A percentile compares a stretch with the other conserved stretches of the same genome.
phyloP scores from a whole-genome alignment of 2,113 vertebrate genomes.

The Barnardius zonarius region DNA sequence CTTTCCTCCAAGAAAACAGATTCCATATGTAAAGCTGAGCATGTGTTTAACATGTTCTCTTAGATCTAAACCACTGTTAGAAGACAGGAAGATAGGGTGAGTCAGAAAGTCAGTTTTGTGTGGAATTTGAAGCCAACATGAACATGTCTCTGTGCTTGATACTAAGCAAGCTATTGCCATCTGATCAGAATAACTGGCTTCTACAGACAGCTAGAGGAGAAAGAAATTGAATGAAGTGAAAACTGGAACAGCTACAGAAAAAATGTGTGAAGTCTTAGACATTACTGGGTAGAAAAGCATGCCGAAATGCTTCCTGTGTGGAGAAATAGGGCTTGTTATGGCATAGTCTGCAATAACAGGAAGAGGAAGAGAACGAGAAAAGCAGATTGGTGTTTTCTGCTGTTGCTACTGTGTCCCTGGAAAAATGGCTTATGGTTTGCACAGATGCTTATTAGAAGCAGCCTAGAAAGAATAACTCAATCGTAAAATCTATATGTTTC shows the following conservation, averaged over 20 bases:
- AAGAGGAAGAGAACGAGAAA: background rate
- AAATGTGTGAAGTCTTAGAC: background rate
- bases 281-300: background rate
- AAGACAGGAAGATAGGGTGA: background rate
- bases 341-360: background rate
- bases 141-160: background rate
- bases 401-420: background rate
- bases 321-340: background rate
- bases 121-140: background rate
- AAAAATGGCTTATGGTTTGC: background rate
- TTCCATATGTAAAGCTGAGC: background rate
- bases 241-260: background rate
- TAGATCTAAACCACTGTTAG: background rate
- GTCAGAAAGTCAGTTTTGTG: background rate
- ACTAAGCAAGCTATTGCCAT: background rate
- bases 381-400: background rate
- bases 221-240: background rate
- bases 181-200: background rate
- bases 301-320: background rate
- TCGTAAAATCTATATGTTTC: background rate
- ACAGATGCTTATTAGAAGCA: background rate
- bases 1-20: background rate
- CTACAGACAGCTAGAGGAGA: background rate
- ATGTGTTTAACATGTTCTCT: background rate
- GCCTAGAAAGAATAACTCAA: background rate